phyloP scores from a whole-genome alignment of 2,113 vertebrate genomes.

The Leptobrachium ailaonicum region DNA sequence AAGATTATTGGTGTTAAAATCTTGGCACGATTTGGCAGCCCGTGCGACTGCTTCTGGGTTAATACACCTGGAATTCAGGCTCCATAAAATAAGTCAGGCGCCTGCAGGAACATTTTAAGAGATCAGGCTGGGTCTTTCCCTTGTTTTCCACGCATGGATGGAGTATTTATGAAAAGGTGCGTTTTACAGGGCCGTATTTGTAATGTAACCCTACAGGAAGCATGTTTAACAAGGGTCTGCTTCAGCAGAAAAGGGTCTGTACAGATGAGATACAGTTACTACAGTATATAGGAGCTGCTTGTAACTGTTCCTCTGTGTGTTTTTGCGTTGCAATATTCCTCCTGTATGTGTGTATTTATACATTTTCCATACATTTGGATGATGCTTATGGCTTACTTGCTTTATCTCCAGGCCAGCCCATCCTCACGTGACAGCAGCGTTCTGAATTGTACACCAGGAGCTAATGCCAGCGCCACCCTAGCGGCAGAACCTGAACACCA shows the following conservation, averaged over 20 bases:
- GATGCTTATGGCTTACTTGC: background rate
- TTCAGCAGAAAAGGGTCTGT: background rate
- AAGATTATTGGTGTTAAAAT: too few relatives aligned
- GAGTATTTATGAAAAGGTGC: background rate
- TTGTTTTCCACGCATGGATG: too few relatives aligned
- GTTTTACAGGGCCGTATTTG: background rate
- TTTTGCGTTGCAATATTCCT: background rate
- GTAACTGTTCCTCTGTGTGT: too few relatives aligned
- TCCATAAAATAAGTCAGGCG: background rate
- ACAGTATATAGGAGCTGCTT: too few relatives aligned
- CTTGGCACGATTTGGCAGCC: background rate
- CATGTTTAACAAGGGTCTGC: background rate
- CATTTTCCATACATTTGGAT: background rate
- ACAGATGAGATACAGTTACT: too few relatives aligned
- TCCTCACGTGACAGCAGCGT: constrained; percentile 52
- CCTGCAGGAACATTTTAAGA: background rate
- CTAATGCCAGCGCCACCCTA: constrained; percentile 49
- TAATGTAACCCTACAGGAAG: background rate
- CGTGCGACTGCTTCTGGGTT: background rate
- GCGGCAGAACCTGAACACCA: constrained; percentile 44
- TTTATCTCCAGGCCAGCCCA: constrained; percentile 57
- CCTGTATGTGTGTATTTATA: background rate
- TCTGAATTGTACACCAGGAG: background rate
- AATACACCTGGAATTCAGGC: background rate
- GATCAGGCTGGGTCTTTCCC: background rate